These are phyloP conservation scores for Pseudachorutes palmiensis DNA, from an alignment of 1,140 invertebrate genomes.

Conservation along the genomic window DNA sequence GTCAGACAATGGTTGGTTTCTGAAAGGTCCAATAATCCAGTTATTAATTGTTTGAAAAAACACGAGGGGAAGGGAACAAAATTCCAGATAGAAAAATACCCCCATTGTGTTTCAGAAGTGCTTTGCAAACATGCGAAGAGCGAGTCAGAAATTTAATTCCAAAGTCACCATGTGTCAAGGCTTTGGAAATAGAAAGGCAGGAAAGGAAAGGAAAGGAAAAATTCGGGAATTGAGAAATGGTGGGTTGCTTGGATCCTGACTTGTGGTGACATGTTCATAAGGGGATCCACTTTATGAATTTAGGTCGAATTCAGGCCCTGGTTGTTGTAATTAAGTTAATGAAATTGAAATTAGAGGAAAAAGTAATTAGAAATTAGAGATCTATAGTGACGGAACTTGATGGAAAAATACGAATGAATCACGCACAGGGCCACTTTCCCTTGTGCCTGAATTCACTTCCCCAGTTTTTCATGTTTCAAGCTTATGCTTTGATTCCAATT, in stretches of 20 bases:
- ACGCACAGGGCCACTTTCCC: background rate
- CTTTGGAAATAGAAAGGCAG: too few relatives aligned
- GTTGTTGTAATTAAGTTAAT: conserved; percentile 10
- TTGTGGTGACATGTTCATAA: too few relatives aligned
- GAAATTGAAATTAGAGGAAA: conserved; percentile 11
- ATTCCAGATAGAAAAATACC: too few relatives aligned
- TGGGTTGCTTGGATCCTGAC: too few relatives aligned
- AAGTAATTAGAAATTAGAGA: conserved; percentile 12
- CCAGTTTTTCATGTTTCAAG: background rate
- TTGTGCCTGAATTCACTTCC: background rate
- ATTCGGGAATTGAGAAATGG: too few relatives aligned
- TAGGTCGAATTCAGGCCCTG: too few relatives aligned
- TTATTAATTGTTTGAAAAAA: background rate
- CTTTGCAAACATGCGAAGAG: too few relatives aligned
- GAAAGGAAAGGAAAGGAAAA: too few relatives aligned
- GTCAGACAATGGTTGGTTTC: conserved; percentile 31
- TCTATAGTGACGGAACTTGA: background rate
- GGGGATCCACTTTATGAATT: too few relatives aligned
- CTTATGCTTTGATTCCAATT: background rate
- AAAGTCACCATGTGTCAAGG: too few relatives aligned
- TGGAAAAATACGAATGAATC: background rate
- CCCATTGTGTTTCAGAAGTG: too few relatives aligned
- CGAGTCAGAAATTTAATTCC: too few relatives aligned
- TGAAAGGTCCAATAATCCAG: conserved; percentile 24
- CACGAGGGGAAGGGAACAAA: background rate